Base-by-base conservation (phyloP, 2,113 vertebrate species). In the Pelmatolapia mariae region DNA sequence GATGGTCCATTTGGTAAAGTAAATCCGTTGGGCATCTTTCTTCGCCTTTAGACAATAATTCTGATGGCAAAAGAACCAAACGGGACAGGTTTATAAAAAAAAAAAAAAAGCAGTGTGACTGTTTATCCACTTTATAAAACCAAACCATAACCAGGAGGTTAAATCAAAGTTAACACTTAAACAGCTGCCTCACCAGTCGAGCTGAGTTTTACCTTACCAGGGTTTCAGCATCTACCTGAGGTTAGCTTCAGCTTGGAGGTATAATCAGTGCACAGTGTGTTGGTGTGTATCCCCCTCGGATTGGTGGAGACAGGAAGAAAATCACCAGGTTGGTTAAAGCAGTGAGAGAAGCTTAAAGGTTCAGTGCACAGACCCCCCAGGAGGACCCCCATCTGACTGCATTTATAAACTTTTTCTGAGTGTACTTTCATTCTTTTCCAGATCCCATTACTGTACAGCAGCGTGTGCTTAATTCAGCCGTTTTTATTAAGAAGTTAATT, bases 301-400 rank as follows among this genome's bases (percentile, higher is more conserved):
- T 47, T 10, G 15, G 24, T 29, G 40, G 24, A 47, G 13, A 18
- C 24, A 73, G 66, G 38, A 43, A 73, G 66, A 10, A 73, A 73
- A 71, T 16, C 38, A 16, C 3, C 66, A 45, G 22, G 40, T 47
- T 45, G 68, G 43, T 45, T 0, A 73, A 26, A 47, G 24, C 24
- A 76, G 68, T 47, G 22, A 47, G n/a, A 19, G 40, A 76, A 73
- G 1, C 4, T 45, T 43, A 43, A 43, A 43, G 38, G 68, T 29
- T 5, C 15, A 76, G 40, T 1, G 5, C 36, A 43, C 66, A 45
- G 38, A 45, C 22, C 66, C 66, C 38, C 1, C 13, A 29, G 43
- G 71, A 76, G 24, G 24, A 76, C 54, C 56, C 36, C 31, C 63
- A 79, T 90, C 66, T 84, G 84, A 66, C 61, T 50, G 31, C 86